A percentile compares a stretch with the other conserved stretches of the same genome.
These are phyloP conservation scores for Melanostigma gelatinosum DNA, from an alignment of 2,113 vertebrate genomes.

Conservation along the genomic window DNA sequence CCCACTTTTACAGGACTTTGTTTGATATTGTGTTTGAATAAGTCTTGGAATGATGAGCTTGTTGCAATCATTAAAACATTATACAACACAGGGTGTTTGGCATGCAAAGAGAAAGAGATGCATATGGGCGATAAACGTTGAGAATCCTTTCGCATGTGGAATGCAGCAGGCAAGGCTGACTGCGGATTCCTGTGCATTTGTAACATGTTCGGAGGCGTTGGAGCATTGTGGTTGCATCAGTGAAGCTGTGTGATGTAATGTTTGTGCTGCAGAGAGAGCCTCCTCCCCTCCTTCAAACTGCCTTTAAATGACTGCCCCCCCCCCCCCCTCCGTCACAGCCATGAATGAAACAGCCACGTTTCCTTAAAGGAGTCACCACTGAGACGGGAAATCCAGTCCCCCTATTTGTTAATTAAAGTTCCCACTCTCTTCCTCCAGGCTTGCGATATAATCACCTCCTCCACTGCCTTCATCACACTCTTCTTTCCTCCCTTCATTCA, in stretches of 20 bases:
- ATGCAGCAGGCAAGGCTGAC: constrained; percentile 62
- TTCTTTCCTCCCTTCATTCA: constrained; percentile 42
- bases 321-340: constrained; percentile 42
- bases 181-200: constrained; percentile 60
- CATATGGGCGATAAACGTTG: constrained; percentile 53
- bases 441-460: constrained; percentile 71
- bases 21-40: constrained; percentile 35
- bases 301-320: constrained; percentile 45
- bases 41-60: constrained; percentile 19
- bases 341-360: constrained; percentile 63
- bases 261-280: constrained; percentile 59
- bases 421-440: constrained; percentile 66
- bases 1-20: constrained; percentile 18
- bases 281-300: constrained; percentile 54
- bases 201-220: constrained; percentile 72
- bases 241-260: constrained; percentile 69
- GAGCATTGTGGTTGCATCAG: constrained; percentile 71
- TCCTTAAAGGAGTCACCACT: constrained; percentile 60
- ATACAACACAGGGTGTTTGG: constrained; percentile 28
- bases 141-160: constrained; percentile 63
- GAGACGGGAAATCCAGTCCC: constrained; percentile 66
- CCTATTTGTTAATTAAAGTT: constrained; percentile 76
- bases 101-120: constrained; percentile 9
- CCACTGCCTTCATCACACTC: constrained; percentile 57
- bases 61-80: constrained; percentile 28